Evolutionary conservation across 2,797 vertebrate species (phyloP), one percentile per base, ranked within the genome.

Genomic region (Urocyon cinereoargenteus): DNA sequence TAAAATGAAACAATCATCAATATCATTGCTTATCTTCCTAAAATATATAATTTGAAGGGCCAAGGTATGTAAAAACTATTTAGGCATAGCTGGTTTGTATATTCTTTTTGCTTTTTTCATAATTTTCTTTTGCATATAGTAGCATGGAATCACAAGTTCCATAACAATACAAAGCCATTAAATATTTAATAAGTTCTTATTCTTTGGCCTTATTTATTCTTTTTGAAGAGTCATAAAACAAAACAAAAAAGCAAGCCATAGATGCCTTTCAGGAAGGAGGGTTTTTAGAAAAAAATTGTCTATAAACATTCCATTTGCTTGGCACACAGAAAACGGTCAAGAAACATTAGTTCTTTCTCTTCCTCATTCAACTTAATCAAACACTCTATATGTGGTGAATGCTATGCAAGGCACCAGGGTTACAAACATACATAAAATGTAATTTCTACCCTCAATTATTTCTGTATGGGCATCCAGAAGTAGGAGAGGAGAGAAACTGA

Each of bases 141-240:
- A n/a, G n/a, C 40, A 90, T 11, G 22, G 61, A 89, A 85, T 93
- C 34, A 78, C 28, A 90, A 86, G 66, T 81, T 9, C 31, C 31
- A 40, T 64, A 90, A 79, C 72, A 96, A 79, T 31, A 53, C 45
- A 96, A 96, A 90, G 31, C 34, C 36, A 73, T 24, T 81, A 92
- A 26, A 86, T 57, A 81, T n/a, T 86, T 86, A 91, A 72, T 28
- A 89, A 28, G 57, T 89, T 93, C 18, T 86, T 93, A 90, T 61
- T 90, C 28, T n/a, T 83, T 92, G 88, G 36, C 31, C 18, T 7
- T 70, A 88, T 45, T 92, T 45, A 75, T 84, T 72, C 21, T 70
- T 62, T 93, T 62, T 85, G 79, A 90, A 26, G 28, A 89, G 5
- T n/a, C 34, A 85, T 45, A 14, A 51, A 90, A 57, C 49, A 53